Evolutionary conservation across 2,888 invertebrate genomes (phyloP).

Genomic region (Synergus laeviventris): DNA sequence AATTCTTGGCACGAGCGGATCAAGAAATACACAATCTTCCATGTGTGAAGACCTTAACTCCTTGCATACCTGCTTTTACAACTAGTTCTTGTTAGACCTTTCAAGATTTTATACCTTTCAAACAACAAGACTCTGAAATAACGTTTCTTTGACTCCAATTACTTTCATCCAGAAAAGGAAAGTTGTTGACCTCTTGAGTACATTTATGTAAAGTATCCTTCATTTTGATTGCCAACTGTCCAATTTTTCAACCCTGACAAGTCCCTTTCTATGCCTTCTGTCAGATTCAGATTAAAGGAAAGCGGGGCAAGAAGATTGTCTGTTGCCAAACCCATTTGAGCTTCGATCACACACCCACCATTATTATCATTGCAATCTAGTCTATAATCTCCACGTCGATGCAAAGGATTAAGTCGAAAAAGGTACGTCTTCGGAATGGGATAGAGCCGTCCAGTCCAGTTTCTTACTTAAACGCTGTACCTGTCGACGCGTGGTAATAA

Average conservation of each 20-base stretch:
- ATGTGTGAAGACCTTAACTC: constrained; percentile 10
- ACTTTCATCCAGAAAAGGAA: not conserved
- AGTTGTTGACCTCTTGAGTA: not conserved
- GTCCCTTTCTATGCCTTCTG: not conserved
- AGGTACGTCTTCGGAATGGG: constrained; percentile 7
- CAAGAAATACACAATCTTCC: constrained; percentile 7
- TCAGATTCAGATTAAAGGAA: not conserved
- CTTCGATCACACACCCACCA: constrained; percentile 8
- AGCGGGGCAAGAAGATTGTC: not conserved
- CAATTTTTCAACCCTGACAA: too few species aligned
- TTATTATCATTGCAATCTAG: constrained; percentile 9
- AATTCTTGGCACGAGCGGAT: constrained; percentile 14
- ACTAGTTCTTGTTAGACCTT: constrained; percentile 10
- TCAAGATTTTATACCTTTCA: not conserved
- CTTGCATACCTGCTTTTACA: constrained; percentile 18
- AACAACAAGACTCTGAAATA: not conserved
- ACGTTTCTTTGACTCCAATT: not conserved
- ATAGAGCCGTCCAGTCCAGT: constrained; percentile 30
- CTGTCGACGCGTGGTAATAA: constrained; percentile 34
- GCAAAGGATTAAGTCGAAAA: not conserved
- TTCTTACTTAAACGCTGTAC: constrained; percentile 34
- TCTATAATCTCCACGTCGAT: constrained; percentile 23
- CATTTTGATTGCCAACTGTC: too few species aligned
- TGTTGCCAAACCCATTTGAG: not conserved
- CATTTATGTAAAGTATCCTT: too few species aligned